phyloP scores from a whole-genome alignment of 2,888 invertebrate genomes.

The Hermaeophaga mercurialis region DNA sequence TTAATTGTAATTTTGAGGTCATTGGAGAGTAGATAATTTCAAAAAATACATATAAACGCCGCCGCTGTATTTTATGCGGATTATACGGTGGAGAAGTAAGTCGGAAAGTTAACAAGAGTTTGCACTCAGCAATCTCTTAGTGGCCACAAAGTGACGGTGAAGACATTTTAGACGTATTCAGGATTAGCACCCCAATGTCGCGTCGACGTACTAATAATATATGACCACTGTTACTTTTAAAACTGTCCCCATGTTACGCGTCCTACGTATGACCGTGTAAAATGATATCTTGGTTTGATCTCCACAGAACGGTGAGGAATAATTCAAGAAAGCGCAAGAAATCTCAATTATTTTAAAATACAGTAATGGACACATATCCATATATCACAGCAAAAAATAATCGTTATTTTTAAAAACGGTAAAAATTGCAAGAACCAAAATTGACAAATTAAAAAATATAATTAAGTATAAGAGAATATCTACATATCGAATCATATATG shows the following conservation, averaged over 20 bases:
- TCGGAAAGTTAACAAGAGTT: constrained; percentile 54
- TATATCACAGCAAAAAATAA: no score
- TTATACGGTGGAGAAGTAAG: constrained; percentile 54
- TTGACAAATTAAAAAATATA: no score
- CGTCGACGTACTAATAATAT: constrained; percentile 41
- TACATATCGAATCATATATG: no score
- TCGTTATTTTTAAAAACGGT: no score
- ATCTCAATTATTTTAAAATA: no score
- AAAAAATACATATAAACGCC: constrained; percentile 1
- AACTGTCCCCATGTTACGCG: constrained; percentile 10
- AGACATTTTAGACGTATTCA: constrained; percentile 44
- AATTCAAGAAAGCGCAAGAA: no score
- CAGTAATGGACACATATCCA: no score
- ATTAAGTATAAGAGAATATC: no score
- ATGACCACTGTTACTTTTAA: constrained; percentile 39
- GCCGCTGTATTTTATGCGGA: constrained; percentile 47
- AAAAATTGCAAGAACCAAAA: no score
- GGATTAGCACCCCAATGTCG: constrained; percentile 45
- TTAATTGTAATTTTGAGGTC: background rate
- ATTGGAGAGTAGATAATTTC: background rate
- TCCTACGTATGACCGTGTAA: background rate
- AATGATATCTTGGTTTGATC: no score
- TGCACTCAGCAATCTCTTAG: constrained; percentile 53
- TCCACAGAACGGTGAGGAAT: no score
- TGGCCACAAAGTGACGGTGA: constrained; percentile 43